Evolutionary conservation across 1,140 invertebrate genomes (phyloP), one percentile per base, ranked within the genome.

Genomic region (Caenorhabditis briggsae): DNA sequence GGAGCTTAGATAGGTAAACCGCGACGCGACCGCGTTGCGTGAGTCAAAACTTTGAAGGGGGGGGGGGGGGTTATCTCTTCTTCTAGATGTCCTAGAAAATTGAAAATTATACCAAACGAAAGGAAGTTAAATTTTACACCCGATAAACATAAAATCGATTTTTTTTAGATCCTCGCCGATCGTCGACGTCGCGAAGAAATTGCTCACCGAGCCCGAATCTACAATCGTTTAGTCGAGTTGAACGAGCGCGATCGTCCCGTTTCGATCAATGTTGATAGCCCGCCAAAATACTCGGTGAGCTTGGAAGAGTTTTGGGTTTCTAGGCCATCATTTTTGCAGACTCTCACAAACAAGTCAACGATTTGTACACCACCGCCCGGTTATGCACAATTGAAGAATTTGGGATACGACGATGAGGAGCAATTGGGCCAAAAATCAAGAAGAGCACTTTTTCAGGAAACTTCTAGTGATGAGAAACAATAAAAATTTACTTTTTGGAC

Each of bases 331-430:
- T 41, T 46, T 14, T 18, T 20, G 43, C 5, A 20, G 9, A 33
- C 33, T 33, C 33, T 33, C 65, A 18, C 33, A n/a, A 43, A 70
- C 5, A 9, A 16, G 9, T 11, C 5, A 18, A 18, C 16, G 5
- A 46, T 50, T 12, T 41, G 33, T 14, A 78, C 70, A 6, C 70
- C 70, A 23, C 70, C 70, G 12, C 70, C 70, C 18, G 70, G 70
- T 18, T 78, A 78, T 78, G 48, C 70, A 18, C 70, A 78, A 50
- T n/a, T 78, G 14, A 41, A 78, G 23, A n/a, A 50, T n/a, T 70
- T 14, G 20, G 16, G 5, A 8, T 2, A 53, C 2, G 46, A 50
- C 2, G 23, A 78, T 5, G 16, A 12, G 5, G 46, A 53, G 2
- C 2, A 25, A n/a, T 8, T 5, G 20, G 70, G n/a, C 3, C 20